Evolutionary conservation across 2,888 invertebrate species (phyloP).

Genomic region (Eucera pruinosa): DNA sequence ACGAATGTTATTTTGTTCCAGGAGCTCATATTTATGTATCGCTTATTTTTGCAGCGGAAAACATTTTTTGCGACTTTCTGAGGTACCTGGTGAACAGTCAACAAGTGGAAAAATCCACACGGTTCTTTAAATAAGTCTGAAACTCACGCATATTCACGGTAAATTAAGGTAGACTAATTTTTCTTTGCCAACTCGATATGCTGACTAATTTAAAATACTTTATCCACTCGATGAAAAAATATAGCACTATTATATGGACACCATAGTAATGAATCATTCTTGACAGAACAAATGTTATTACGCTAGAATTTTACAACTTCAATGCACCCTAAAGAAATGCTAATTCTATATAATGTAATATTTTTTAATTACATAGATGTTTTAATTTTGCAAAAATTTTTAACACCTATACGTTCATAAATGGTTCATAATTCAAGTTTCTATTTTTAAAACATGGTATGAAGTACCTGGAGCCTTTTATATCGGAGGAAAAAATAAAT

Average conservation of each 20-base stretch:
- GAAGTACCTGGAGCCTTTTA: neutral
- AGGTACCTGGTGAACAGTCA: neutral
- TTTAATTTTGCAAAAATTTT: too few relatives aligned
- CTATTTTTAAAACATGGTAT: neutral
- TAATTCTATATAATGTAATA: neutral
- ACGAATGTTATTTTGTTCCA: too few relatives aligned
- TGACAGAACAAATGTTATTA: neutral
- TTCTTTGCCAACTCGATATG: neutral
- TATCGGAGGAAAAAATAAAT: neutral
- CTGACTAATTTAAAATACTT: neutral
- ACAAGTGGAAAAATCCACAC: constrained; percentile 32
- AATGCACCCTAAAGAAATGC: neutral
- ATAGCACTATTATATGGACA: neutral
- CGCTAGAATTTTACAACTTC: too few relatives aligned
- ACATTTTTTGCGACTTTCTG: neutral
- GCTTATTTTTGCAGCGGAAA: neutral
- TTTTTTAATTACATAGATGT: neutral
- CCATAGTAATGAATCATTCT: too few relatives aligned
- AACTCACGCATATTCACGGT: neutral
- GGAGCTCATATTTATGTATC: neutral
- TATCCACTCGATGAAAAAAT: too few relatives aligned
- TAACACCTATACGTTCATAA: neutral
- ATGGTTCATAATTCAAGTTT: neutral
- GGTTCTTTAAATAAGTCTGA: constrained; percentile 2
- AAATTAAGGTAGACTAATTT: neutral